Evolutionary conservation across 2,797 vertebrate species (phyloP).

Genomic region (Ceryle rudis): DNA sequence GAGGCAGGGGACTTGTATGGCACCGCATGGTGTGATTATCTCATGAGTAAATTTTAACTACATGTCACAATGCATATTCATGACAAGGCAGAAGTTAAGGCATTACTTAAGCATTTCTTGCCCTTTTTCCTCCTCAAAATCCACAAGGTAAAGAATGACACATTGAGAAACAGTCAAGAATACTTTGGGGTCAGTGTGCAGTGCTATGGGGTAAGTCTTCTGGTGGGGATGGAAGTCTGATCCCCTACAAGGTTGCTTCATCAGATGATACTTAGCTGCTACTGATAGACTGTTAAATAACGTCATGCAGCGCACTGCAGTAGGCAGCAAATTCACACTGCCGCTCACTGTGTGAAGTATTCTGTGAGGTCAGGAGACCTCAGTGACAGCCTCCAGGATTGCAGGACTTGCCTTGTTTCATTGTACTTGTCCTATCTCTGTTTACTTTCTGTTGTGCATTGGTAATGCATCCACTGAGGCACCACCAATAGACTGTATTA

Average conservation of each 20-base stretch:
- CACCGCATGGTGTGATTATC: neutral
- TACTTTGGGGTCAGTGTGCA: neutral
- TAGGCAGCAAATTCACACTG: neutral
- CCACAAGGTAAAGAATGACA: neutral
- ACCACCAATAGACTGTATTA: neutral
- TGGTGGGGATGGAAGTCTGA: neutral
- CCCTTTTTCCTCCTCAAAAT: neutral
- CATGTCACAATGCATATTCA: accelerated
- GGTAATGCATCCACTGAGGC: neutral
- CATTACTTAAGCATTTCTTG: neutral
- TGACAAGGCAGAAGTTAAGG: neutral
- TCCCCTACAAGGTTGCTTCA: accelerated
- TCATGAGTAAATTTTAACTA: neutral
- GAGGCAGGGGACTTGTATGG: neutral
- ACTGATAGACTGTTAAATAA: too few species aligned
- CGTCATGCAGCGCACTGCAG: accelerated
- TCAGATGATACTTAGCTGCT: neutral
- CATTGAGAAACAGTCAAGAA: neutral
- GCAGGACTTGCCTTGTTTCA: neutral
- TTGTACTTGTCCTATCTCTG: neutral
- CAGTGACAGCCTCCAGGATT: neutral
- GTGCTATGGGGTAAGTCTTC: accelerated
- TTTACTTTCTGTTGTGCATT: neutral
- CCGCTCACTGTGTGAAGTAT: accelerated
- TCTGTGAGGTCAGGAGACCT: neutral